These are phyloP conservation scores for Sinotaia quadrata DNA, from an alignment of 2,888 invertebrate species.

Conservation along the genomic window DNA sequence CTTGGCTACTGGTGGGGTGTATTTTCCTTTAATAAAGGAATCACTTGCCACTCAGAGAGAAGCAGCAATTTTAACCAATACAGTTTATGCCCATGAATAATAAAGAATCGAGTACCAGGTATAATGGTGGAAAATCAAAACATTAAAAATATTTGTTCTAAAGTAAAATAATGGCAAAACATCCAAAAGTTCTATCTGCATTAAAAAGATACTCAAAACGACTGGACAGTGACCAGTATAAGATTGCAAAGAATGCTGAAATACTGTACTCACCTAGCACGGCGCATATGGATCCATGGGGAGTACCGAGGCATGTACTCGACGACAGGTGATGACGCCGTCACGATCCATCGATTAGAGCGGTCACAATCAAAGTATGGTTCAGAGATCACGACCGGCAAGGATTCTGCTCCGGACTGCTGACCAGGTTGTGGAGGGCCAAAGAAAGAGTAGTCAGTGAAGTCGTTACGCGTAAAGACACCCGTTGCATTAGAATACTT, in stretches of 20 bases:
- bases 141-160: not conserved
- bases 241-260: too few species aligned
- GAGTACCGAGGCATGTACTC: constrained; percentile 86
- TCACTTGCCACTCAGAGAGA: too few species aligned
- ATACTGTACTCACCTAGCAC: constrained; percentile 57
- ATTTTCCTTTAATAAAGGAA: too few species aligned
- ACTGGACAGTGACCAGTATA: too few species aligned
- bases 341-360: constrained; percentile 95
- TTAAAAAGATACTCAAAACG: not conserved
- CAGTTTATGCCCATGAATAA: too few species aligned
- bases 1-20: too few species aligned
- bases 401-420: constrained; percentile 70
- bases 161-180: not conserved
- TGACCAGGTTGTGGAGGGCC: constrained; percentile 71
- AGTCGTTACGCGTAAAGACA: constrained; percentile 58
- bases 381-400: constrained; percentile 93
- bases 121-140: too few species aligned
- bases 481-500: constrained; percentile 69
- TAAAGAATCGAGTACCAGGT: too few species aligned
- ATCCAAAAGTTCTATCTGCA: not conserved
- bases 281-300: constrained; percentile 64
- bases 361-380: constrained; percentile 97
- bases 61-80: too few species aligned
- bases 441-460: constrained; percentile 60
- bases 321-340: constrained; percentile 93